These are phyloP conservation scores for Eucriotettix oculatus DNA, from an alignment of 2,888 invertebrate genomes.

Conservation along the genomic window DNA sequence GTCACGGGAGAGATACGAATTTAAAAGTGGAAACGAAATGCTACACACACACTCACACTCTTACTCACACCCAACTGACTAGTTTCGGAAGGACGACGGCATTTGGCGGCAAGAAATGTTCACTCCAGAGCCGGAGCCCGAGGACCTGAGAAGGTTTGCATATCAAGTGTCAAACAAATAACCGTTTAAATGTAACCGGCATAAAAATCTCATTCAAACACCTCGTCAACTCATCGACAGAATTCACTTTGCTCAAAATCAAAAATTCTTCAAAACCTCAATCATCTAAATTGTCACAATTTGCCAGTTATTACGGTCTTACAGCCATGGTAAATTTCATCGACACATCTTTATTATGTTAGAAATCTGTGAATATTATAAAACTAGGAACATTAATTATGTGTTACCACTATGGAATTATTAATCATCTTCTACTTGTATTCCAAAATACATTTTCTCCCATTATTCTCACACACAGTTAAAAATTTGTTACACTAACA, in stretches of 20 bases:
- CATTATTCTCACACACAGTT: neutral
- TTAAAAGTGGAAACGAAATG: neutral
- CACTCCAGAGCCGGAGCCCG: too few species aligned
- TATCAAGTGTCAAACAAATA: too few species aligned
- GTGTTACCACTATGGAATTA: neutral
- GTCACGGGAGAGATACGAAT: neutral
- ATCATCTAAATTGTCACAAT: too few species aligned
- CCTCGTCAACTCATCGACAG: too few species aligned
- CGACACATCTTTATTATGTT: neutral
- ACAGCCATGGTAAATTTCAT: slow-evolving; percentile 4
- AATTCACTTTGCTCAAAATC: too few species aligned
- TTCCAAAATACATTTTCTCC: neutral
- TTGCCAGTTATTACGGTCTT: neutral
- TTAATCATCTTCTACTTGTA: neutral
- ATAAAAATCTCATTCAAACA: too few species aligned
- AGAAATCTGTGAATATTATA: neutral
- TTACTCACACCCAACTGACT: neutral
- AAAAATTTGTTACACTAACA: neutral
- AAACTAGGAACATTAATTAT: slow-evolving; percentile 8
- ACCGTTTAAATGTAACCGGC: too few species aligned
- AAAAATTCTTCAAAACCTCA: too few species aligned
- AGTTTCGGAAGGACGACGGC: neutral
- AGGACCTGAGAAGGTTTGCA: too few species aligned
- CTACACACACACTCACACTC: neutral
- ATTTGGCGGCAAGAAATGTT: neutral